Evolutionary conservation across 1,140 invertebrate species (phyloP).

Genomic region (Sesamia nonagrioides): DNA sequence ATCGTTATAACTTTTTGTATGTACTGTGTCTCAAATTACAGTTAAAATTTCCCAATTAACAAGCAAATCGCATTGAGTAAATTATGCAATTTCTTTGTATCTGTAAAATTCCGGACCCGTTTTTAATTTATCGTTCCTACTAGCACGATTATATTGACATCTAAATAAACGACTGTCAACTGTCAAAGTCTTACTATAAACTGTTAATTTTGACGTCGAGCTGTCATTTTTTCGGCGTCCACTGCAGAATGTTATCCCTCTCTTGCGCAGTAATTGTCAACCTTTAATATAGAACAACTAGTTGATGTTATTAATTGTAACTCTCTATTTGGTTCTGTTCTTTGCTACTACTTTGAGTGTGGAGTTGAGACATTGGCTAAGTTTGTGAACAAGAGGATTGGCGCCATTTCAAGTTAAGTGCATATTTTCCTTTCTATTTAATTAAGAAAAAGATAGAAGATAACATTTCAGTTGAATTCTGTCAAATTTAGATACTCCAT

Average conservation of each 20-base stretch:
- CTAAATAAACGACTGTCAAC: neutral
- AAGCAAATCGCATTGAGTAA: neutral
- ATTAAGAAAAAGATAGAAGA: too few species aligned
- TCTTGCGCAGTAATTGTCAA: conserved; percentile 33
- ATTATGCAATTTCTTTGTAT: neutral
- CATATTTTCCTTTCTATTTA: too few species aligned
- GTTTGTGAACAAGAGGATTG: too few species aligned
- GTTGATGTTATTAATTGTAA: conserved; percentile 5
- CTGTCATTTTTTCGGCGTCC: conserved; percentile 15
- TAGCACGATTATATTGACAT: neutral
- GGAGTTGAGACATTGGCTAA: conserved; percentile 23
- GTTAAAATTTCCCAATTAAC: neutral
- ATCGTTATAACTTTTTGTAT: neutral
- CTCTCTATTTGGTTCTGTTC: neutral
- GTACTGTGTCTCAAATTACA: neutral
- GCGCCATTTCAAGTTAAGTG: too few species aligned
- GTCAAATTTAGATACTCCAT: too few species aligned
- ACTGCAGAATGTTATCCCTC: neutral
- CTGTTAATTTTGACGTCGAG: conserved; percentile 15
- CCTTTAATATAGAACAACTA: conserved; percentile 2
- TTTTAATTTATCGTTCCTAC: neutral
- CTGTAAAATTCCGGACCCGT: neutral
- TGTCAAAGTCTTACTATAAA: neutral
- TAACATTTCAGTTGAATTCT: too few species aligned
- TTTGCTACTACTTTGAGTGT: neutral